A percentile compares a stretch with the other conserved stretches of the same genome.
Conservation (phyloP, 2,888 invertebrate genomes). For the Eretmocerus hayati region DNA sequence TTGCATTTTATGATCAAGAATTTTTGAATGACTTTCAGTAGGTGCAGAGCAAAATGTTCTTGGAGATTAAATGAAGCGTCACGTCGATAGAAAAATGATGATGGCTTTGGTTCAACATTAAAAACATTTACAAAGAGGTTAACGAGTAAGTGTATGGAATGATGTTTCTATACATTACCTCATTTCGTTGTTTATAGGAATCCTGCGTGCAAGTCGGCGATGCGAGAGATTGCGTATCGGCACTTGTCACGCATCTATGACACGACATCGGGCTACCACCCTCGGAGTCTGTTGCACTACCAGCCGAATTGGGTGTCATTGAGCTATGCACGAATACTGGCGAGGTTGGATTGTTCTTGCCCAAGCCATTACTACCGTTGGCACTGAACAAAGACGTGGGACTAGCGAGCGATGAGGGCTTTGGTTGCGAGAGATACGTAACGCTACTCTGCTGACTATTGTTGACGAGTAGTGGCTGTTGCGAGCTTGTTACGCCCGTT, state of each 20-base stretch:
- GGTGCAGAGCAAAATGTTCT: no score
- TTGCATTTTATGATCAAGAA: no score
- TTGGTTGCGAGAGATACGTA: conserved; percentile 40
- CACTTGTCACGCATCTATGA: conserved; percentile 38
- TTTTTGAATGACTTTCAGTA: no score
- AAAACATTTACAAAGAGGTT: no score
- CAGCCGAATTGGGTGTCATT: conserved; percentile 39
- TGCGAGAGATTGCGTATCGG: conserved; percentile 34
- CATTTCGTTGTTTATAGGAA: conserved; percentile 35
- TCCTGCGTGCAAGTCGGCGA: conserved; percentile 31
- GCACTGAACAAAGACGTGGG: conserved; percentile 35
- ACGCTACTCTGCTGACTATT: conserved; percentile 23
- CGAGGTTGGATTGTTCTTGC: conserved; percentile 41
- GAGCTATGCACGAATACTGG: conserved; percentile 44
- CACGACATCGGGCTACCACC: conserved; percentile 31
- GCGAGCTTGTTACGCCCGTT: conserved; percentile 46
- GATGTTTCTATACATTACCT: conserved; percentile 10
- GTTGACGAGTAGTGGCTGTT: conserved; percentile 21
- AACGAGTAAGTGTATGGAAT: no score
- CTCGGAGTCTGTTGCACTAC: conserved; percentile 36
- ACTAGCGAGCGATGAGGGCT: conserved; percentile 40
- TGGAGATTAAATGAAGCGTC: no score
- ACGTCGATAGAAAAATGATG: not conserved
- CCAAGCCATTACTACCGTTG: conserved; percentile 24
- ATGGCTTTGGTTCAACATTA: no score